phyloP scores from a whole-genome alignment of 2,888 invertebrate species.

The Tetranychus truncatus region DNA sequence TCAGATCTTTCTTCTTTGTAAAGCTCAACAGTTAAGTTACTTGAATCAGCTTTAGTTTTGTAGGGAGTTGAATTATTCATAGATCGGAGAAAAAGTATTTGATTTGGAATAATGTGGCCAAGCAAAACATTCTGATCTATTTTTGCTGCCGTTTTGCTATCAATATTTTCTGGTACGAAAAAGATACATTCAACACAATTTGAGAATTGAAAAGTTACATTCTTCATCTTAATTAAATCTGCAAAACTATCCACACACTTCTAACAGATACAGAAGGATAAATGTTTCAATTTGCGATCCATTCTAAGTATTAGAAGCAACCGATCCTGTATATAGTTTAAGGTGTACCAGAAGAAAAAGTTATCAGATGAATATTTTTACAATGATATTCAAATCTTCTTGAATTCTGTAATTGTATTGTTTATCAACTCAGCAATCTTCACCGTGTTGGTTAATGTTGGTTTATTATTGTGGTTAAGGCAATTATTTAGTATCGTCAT shows the following conservation, averaged over 20 bases:
- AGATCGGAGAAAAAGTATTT: conserved; percentile 55
- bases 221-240: not conserved
- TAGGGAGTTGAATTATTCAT: conserved; percentile 36
- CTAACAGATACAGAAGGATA: not conserved
- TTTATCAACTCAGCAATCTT: too few relatives aligned
- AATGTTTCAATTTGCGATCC: not conserved
- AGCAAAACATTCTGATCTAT: not conserved
- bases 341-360: too few relatives aligned
- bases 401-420: too few relatives aligned
- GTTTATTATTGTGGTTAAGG: too few relatives aligned
- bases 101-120: conserved; percentile 68
- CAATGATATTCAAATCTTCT: too few relatives aligned
- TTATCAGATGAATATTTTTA: too few relatives aligned
- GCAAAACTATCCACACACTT: not conserved
- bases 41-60: conserved; percentile 29
- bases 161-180: not conserved
- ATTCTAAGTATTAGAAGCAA: conserved; percentile 35
- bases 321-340: conserved; percentile 34
- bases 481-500: too few relatives aligned
- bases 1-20: not conserved
- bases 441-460: too few relatives aligned
- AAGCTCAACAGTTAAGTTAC: not conserved
- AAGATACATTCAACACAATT: not conserved
- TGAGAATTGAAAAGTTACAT: not conserved
- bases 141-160: not conserved